These are phyloP conservation scores for Oscheius sp. DNA, from an alignment of 2,888 invertebrate species.

Conservation along the genomic window DNA sequence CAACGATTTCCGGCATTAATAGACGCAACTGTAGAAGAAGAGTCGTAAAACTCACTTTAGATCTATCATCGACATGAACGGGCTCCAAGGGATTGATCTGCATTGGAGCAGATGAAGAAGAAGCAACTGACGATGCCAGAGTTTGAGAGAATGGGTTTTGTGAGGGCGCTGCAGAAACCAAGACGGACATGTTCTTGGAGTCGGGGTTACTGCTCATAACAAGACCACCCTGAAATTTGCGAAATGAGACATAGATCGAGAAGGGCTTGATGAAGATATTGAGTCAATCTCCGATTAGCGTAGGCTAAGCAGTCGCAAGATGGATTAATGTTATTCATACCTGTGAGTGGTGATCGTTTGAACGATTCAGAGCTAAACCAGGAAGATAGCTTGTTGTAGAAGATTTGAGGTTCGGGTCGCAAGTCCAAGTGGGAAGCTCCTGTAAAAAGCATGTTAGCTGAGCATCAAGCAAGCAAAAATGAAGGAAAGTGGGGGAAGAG, in stretches of 20 bases:
- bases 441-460: neutral
- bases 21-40: no score
- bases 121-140: slow-evolving; percentile 37
- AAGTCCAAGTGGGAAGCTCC: slow-evolving; percentile 9
- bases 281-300: neutral
- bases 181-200: slow-evolving; percentile 36
- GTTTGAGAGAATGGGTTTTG: slow-evolving; percentile 41
- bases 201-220: slow-evolving; percentile 50
- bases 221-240: slow-evolving; percentile 52
- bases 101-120: slow-evolving; percentile 21
- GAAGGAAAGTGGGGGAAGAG: neutral
- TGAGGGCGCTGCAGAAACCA: slow-evolving; percentile 18
- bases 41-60: neutral
- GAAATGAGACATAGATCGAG: no score
- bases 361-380: neutral
- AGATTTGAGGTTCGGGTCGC: slow-evolving; percentile 8
- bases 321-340: neutral
- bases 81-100: slow-evolving; percentile 34
- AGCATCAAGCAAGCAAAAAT: neutral
- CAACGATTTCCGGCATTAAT: no score
- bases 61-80: slow-evolving; percentile 22
- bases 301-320: neutral
- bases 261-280: neutral
- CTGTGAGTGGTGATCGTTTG: slow-evolving; percentile 10
- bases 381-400: slow-evolving; percentile 2